Base-by-base conservation (phyloP, 2,797 vertebrate genomes). In the Phataginus tetradactyla region DNA sequence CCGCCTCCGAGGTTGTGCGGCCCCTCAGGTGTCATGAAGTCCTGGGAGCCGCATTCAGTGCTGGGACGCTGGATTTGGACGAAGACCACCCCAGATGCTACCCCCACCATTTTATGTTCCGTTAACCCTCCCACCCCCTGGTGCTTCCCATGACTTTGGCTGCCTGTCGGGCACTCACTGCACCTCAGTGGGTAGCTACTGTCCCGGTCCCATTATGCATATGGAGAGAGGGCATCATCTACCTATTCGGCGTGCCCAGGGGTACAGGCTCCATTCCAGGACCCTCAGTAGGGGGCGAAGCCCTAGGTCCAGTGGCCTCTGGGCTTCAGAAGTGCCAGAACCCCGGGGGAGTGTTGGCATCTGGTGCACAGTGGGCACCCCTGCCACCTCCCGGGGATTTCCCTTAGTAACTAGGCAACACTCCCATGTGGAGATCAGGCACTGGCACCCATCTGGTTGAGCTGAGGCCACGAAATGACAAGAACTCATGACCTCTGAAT, bases 11-110 rank as follows among this genome's bases (percentile, higher is more conserved):
- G 32, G 72, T 39, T 4, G 1, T 49, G n/a, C 7, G 42, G 45
- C 4, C 0, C 37, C 53, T 1, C 0, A 6, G n/a, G 66, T 39
- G 34, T 5, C 18, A 20, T 7, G 12, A 10, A 71, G 23, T 55
- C 34, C 45, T 45, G 45, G 11, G 45, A 45, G 45, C 45, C 45
- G 10, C 45, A 45, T 45, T 45, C 45, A 45, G 45, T 45, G 8
- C 45, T 45, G 45, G 45, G 20, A 12, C 6, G 10, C 32, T 21
- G 5, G 59, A 39, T n/a, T 74, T n/a, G 14, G 37, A 49, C 3
- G 8, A 49, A 37, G 49, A 53, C 3, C 21, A 45, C 37, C 20
- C 69, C 49, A 11, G 32, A 25, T 7, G 1, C 29, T 42, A 7
- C 10, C 3, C 7, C 27, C 14, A 23, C n/a, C 2, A 1, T 17